These are phyloP conservation scores for Rhorus exstirpatorius DNA, from an alignment of 2,888 invertebrate species.

Conservation along the genomic window DNA sequence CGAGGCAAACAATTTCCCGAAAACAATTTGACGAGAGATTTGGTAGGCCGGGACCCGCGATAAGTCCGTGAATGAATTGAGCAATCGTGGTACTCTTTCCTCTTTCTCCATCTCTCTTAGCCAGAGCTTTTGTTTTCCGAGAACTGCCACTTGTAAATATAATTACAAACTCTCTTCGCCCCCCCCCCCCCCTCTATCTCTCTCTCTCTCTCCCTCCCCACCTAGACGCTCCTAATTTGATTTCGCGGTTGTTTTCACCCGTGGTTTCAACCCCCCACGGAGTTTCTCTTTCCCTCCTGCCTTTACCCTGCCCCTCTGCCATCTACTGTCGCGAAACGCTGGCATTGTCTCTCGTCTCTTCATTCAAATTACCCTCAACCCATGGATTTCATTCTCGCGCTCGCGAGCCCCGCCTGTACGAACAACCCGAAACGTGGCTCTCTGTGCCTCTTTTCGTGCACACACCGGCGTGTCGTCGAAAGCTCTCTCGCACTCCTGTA, in stretches of 20 bases:
- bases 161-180: constrained; percentile 81
- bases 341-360: constrained; percentile 85
- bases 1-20: constrained; percentile 55
- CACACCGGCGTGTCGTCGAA: constrained; percentile 59
- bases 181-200: constrained; percentile 21
- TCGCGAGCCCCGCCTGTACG: constrained; percentile 53
- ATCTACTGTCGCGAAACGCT: constrained; percentile 68
- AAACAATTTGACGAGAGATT: constrained; percentile 72
- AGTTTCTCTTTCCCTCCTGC: constrained; percentile 50
- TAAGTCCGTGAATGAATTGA: constrained; percentile 83
- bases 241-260: constrained; percentile 85
- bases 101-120: constrained; percentile 56
- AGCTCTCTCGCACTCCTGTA: constrained; percentile 45
- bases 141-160: constrained; percentile 86
- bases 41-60: constrained; percentile 69
- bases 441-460: constrained; percentile 51
- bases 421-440: constrained; percentile 58
- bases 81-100: constrained; percentile 81
- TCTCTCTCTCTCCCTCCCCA: constrained; percentile 57
- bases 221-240: constrained; percentile 82
- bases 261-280: constrained; percentile 62
- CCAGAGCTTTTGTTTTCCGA: constrained; percentile 82
- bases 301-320: constrained; percentile 61
- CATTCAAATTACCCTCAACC: constrained; percentile 85
- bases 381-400: constrained; percentile 79